phyloP scores from a whole-genome alignment of 2,797 vertebrate species.

The Ataeniobius toweri region DNA sequence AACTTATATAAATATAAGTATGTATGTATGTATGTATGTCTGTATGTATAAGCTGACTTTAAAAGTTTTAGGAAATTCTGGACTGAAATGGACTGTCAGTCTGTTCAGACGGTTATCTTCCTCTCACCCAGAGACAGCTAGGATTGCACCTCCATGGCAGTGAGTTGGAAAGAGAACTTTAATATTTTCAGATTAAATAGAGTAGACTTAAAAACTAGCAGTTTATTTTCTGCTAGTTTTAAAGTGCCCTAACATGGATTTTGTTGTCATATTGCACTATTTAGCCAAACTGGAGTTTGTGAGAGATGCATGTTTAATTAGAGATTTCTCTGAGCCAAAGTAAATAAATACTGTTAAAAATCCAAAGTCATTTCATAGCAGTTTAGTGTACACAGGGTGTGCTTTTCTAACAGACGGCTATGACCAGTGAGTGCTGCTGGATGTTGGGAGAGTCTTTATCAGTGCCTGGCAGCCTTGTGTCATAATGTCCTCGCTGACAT shows the following conservation, averaged over 20 bases:
- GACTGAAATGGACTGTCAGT: neutral
- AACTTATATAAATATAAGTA: too few relatives aligned
- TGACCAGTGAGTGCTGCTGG: conserved; percentile 37
- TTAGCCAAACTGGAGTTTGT: neutral
- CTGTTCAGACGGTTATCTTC: neutral
- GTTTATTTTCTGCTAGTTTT: neutral
- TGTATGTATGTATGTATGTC: neutral
- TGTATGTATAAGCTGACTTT: neutral
- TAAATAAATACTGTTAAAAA: neutral
- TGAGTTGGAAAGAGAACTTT: too few relatives aligned
- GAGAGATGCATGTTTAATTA: neutral
- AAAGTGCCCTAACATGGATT: neutral
- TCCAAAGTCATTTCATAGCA: neutral
- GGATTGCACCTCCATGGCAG: neutral
- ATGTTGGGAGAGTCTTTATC: conserved; percentile 51
- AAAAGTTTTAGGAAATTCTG: neutral
- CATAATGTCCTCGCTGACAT: conserved; percentile 58
- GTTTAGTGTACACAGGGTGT: neutral
- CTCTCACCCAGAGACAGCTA: neutral
- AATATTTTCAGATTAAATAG: neutral
- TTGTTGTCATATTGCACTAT: neutral
- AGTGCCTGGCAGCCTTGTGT: conserved; percentile 44
- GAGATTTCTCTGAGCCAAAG: neutral
- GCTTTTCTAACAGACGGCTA: conserved; percentile 47
- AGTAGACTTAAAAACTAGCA: neutral